Percentiles rank a stretch among this genome's conserved stretches.
Conservation (phyloP, 2,888 invertebrate species). For the Meliscaeva auricollis region DNA sequence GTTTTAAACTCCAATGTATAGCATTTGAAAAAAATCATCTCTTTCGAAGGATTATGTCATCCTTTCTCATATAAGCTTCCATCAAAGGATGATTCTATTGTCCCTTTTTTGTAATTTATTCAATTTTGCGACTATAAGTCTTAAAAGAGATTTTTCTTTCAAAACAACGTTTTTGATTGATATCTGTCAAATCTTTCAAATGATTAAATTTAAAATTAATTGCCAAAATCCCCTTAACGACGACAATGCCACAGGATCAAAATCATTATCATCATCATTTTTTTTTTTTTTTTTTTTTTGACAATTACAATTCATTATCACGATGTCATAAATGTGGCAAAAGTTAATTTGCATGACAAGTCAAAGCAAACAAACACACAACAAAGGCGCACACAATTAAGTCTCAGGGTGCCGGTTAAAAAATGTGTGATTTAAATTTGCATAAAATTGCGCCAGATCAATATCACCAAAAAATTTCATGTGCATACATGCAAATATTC, state of each 20-base stretch:
- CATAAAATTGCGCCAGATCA: constrained; percentile 73
- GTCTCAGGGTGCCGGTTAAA: constrained; percentile 42
- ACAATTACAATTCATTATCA: constrained; percentile 72
- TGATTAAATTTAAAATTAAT: constrained; percentile 65
- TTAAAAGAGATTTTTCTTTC: neutral
- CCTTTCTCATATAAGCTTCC: too few species aligned
- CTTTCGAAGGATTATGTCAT: neutral
- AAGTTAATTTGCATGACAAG: constrained; percentile 75
- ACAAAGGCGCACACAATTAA: constrained; percentile 55
- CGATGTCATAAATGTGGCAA: constrained; percentile 75
- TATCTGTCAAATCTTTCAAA: constrained; percentile 57
- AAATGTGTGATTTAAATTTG: constrained; percentile 72
- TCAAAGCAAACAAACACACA: constrained; percentile 69
- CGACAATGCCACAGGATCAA: constrained; percentile 47
- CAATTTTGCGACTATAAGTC: too few species aligned
- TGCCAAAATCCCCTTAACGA: constrained; percentile 26
- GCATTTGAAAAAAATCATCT: neutral
- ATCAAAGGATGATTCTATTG: too few species aligned
- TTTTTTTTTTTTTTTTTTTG: neutral
- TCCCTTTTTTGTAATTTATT: too few species aligned
- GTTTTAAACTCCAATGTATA: too few species aligned
- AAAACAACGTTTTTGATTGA: constrained; percentile 32
- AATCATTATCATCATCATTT: constrained; percentile 45
- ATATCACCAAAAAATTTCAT: constrained; percentile 46
- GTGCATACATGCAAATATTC: constrained; percentile 36